These are phyloP conservation scores for Liolophura sinensis DNA, from an alignment of 1,140 invertebrate genomes.

Conservation along the genomic window DNA sequence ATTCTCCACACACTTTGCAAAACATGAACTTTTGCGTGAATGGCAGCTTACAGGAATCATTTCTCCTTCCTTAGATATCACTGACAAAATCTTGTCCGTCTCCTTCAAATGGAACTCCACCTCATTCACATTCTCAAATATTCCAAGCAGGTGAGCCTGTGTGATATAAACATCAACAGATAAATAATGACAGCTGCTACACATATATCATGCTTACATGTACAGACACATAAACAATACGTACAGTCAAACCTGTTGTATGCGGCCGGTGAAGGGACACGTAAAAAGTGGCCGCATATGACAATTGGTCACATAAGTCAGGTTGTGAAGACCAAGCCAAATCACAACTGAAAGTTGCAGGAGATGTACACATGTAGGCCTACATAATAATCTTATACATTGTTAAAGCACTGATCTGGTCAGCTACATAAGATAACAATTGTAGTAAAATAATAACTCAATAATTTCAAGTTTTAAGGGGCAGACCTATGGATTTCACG, in stretches of 20 bases:
- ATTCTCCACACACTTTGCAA: too few relatives aligned
- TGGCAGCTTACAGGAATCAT: constrained; percentile 69
- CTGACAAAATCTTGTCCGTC: constrained; percentile 92
- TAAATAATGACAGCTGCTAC: constrained; percentile 1
- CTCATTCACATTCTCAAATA: constrained; percentile 93
- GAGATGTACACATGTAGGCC: too few relatives aligned
- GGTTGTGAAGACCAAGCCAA: not conserved
- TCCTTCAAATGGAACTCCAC: constrained; percentile 95
- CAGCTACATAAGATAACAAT: too few relatives aligned
- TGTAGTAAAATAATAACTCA: too few relatives aligned
- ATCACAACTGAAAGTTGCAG: not conserved
- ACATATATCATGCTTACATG: not conserved
- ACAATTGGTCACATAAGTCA: not conserved
- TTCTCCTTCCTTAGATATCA: constrained; percentile 92
- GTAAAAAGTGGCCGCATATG: too few relatives aligned
- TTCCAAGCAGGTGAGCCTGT: constrained; percentile 88
- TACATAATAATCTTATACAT: not conserved
- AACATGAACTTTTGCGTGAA: not conserved
- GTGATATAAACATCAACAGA: not conserved
- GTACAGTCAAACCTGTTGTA: not conserved
- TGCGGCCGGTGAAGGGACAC: too few relatives aligned
- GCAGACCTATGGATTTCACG: too few relatives aligned
- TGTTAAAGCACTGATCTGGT: too few relatives aligned
- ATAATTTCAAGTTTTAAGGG: too few relatives aligned
- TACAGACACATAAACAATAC: not conserved